Percentiles rank a stretch among this genome's conserved stretches.
Conservation (phyloP, 2,113 vertebrate genomes). For the Odocoileus hemionus region DNA sequence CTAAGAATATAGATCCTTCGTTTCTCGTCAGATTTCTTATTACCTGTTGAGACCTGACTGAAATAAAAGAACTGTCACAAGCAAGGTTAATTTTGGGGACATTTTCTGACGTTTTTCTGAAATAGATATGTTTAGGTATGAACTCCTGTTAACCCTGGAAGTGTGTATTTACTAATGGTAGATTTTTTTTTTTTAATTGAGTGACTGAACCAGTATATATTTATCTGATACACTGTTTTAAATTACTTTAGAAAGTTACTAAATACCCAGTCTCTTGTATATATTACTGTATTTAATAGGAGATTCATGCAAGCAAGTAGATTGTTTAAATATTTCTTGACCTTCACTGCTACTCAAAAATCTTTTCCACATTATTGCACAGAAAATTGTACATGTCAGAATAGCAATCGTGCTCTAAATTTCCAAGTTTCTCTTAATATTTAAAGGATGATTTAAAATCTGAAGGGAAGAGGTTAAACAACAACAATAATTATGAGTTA, state of each 20-base stretch:
- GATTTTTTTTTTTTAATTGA: not conserved
- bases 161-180: not conserved
- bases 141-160: not conserved
- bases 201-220: not conserved
- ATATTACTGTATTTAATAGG: constrained; percentile 7
- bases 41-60: not conserved
- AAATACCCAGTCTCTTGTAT: not conserved
- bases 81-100: not conserved
- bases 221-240: constrained; percentile 3
- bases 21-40: constrained; percentile 4
- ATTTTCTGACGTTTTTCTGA: constrained; percentile 10
- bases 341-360: not conserved
- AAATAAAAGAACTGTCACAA: not conserved
- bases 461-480: constrained; percentile 12
- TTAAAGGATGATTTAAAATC: constrained; percentile 43
- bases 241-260: constrained; percentile 24
- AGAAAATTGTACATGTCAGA: constrained; percentile 25
- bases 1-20: not conserved
- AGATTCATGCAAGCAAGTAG: constrained; percentile 1
- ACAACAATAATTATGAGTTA: not conserved
- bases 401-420: constrained; percentile 33
- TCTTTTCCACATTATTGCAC: constrained; percentile 5
- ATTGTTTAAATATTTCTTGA: constrained; percentile 37
- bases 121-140: not conserved
- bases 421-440: constrained; percentile 11